Conservation (phyloP, 2,888 invertebrate species). For the Sicus ferrugineus region DNA sequence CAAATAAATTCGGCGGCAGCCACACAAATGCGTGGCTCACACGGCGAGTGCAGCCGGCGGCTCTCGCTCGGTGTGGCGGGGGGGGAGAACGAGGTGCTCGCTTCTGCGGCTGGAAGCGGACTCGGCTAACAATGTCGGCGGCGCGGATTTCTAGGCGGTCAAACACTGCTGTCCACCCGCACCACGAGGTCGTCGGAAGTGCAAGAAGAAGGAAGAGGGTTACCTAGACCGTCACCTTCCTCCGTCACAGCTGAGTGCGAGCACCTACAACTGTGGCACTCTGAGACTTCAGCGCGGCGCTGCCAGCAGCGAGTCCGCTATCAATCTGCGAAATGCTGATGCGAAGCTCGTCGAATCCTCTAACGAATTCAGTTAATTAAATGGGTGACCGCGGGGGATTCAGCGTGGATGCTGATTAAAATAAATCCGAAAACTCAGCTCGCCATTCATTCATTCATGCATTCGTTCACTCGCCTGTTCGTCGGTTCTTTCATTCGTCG, state of each 20-base stretch:
- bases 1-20: background rate
- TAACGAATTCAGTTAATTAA: constrained; percentile 19
- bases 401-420: background rate
- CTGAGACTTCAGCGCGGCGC: too few relatives aligned
- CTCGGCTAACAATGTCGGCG: constrained; percentile 22
- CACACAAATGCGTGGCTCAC: background rate
- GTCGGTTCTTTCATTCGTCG: background rate
- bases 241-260: too few relatives aligned
- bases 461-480: background rate
- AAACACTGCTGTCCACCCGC: constrained; percentile 24
- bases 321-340: too few relatives aligned
- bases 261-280: too few relatives aligned
- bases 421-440: background rate
- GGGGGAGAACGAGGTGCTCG: too few relatives aligned
- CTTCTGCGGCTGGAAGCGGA: constrained; percentile 25
- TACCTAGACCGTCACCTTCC: too few relatives aligned
- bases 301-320: too few relatives aligned
- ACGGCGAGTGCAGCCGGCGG: background rate
- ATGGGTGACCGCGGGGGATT: constrained; percentile 17
- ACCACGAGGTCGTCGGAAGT: too few relatives aligned
- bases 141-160: constrained; percentile 28
- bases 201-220: too few relatives aligned
- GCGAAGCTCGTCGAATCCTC: background rate
- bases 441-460: background rate
- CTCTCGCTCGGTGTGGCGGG: too few relatives aligned